A percentile compares a stretch with the other conserved stretches of the same genome.
phyloP scores from a whole-genome alignment of 1,140 invertebrate genomes.

The Ceratina calcarata region DNA sequence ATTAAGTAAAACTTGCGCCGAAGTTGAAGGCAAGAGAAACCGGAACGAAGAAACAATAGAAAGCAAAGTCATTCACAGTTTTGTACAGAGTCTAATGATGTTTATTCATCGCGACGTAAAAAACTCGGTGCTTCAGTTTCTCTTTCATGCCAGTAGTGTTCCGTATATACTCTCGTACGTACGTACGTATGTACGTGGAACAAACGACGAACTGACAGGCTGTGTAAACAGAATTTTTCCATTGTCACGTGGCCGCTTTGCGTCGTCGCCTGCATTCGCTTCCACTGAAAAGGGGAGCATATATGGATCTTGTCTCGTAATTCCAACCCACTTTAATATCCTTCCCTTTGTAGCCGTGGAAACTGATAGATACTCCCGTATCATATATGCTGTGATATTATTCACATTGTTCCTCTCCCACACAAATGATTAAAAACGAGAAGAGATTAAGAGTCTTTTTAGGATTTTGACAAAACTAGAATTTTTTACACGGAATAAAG shows the following conservation, averaged over 20 bases:
- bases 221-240: constrained; percentile 64
- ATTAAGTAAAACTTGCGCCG: not conserved
- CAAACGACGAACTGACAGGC: constrained; percentile 50
- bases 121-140: constrained; percentile 1
- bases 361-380: constrained; percentile 38
- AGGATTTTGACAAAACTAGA: not conserved
- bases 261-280: constrained; percentile 19
- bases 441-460: not conserved
- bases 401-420: too few species aligned
- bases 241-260: constrained; percentile 29
- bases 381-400: too few species aligned
- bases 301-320: constrained; percentile 39
- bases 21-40: not conserved
- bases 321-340: constrained; percentile 55
- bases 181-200: constrained; percentile 1
- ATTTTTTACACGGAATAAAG: too few species aligned
- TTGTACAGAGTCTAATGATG: constrained; percentile 4
- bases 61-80: not conserved
- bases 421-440: constrained; percentile 5
- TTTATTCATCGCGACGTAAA: constrained; percentile 9
- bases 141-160: constrained; percentile 12
- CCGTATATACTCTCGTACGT: not conserved
- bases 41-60: not conserved
- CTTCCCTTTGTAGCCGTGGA: constrained; percentile 26
- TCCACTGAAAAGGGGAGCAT: constrained; percentile 21